Evolutionary conservation across 2,113 vertebrate species (phyloP).

Genomic region (Larimichthys crocea): DNA sequence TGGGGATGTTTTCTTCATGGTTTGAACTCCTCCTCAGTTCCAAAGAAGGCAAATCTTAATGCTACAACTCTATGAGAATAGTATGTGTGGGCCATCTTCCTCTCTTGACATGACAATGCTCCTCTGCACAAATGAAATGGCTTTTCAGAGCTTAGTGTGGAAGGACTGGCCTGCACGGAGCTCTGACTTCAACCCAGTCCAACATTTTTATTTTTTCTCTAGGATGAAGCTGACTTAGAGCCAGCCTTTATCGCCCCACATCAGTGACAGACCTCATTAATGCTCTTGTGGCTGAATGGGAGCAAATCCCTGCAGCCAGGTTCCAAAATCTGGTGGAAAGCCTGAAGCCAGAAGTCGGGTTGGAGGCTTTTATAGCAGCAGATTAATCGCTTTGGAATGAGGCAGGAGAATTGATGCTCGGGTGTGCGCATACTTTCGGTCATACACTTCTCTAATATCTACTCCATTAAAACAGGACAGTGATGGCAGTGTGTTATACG

Average conservation of each 20-base stretch:
- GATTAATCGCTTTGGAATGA: neutral
- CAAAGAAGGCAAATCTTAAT: neutral
- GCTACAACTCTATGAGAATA: no score
- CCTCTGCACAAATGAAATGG: neutral
- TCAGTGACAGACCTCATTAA: neutral
- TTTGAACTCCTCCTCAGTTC: neutral
- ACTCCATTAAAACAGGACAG: neutral
- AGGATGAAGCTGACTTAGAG: neutral
- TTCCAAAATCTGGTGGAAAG: neutral
- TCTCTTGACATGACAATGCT: neutral
- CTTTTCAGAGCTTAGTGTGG: neutral
- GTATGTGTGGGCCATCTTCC: neutral
- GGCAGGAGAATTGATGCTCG: neutral
- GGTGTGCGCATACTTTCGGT: neutral
- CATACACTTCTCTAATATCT: no score
- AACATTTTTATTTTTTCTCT: neutral
- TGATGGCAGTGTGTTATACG: neutral
- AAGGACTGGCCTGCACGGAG: neutral
- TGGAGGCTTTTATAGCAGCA: neutral
- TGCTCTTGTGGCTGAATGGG: neutral
- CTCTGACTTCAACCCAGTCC: neutral
- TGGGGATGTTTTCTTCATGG: neutral
- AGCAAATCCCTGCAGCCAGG: conserved; percentile 12
- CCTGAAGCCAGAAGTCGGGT: neutral
- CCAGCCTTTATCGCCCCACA: neutral